Evolutionary conservation across 1,140 invertebrate species (phyloP), one percentile per base, ranked within the genome.

Genomic region (Drosophila nigromelanica): DNA sequence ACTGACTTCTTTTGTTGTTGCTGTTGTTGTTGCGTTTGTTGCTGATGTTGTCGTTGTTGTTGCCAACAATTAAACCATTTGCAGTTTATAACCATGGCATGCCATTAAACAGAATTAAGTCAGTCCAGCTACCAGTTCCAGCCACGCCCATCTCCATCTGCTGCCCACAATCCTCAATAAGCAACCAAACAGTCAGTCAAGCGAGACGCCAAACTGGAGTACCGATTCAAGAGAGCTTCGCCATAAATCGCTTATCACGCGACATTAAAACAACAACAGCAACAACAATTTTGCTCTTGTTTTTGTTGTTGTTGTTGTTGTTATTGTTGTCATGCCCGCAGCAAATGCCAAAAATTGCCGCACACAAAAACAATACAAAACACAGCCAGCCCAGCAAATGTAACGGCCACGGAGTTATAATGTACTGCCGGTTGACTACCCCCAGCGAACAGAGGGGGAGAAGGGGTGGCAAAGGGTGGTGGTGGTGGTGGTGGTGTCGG

Each of bases 211-310:
- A 78, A 82, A 87, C 71, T 87, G 64, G 81, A 87, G 82, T 79
- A 79, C 62, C 79, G 76, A 89, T 82, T 82, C 78, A 87, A 87
- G 78, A 82, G 63, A 78, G 81, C 82, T 78, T 70, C 72, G 79
- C 79, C 82, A 87, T 87, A 87, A 87, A 87, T 87, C 82, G 82
- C 82, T 87, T 87, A 87, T 87, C 82, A 87, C 82, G 82, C 82
- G 83, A 87, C 82, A 87, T 89, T 89, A 89, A 87, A 87, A 89
- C 83, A 87, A 87, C 78, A 87, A 73, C 60, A 80, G 39, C 47
- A 61, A 69, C 48, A 78, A 52, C 72, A 80, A 51, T 48, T 27
- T 6, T 35, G 33, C 33, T 33, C 30, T 1, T 50, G 54, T 54
- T 56, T 15, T 18, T 59, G 45, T 33, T 40, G 47, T 14, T 55